These are phyloP conservation scores for Drosophila biarmipes DNA, from an alignment of 1,140 invertebrate species.

Conservation along the genomic window DNA sequence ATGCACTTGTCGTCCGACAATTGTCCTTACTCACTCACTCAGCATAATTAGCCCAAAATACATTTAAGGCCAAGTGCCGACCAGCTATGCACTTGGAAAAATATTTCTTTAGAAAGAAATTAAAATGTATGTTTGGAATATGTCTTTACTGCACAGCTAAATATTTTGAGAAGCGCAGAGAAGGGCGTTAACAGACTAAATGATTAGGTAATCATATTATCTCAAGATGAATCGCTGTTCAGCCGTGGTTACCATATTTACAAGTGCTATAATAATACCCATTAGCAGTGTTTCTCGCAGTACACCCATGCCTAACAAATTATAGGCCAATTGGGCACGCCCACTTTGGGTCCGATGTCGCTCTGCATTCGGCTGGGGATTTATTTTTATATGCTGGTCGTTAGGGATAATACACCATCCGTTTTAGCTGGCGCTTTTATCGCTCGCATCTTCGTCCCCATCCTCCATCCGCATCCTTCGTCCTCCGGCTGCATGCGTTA, in stretches of 20 bases:
- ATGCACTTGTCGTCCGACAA: conserved; percentile 25
- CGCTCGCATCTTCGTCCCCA: conserved; percentile 7
- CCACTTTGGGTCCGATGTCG: neutral
- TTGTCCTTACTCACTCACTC: conserved; percentile 45
- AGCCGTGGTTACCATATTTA: no score
- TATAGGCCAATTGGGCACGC: conserved; percentile 41
- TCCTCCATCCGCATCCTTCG: conserved; percentile 5
- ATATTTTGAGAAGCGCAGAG: neutral
- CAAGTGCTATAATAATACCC: neutral
- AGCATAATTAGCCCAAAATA: conserved; percentile 28
- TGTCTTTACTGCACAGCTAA: neutral
- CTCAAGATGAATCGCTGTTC: no score
- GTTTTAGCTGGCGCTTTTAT: conserved; percentile 47
- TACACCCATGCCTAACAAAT: conserved; percentile 11
- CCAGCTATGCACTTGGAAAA: neutral
- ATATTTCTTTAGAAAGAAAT: neutral
- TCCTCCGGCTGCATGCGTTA: conserved; percentile 37
- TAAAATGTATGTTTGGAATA: no score
- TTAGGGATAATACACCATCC: conserved; percentile 50
- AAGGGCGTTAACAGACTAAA: neutral
- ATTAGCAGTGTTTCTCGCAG: neutral
- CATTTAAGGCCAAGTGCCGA: neutral
- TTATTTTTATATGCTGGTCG: conserved; percentile 50
- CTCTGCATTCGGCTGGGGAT: conserved; percentile 9
- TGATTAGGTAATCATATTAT: no score